Base-by-base conservation (phyloP, 2,113 vertebrate species). In the Ameiurus melas region DNA sequence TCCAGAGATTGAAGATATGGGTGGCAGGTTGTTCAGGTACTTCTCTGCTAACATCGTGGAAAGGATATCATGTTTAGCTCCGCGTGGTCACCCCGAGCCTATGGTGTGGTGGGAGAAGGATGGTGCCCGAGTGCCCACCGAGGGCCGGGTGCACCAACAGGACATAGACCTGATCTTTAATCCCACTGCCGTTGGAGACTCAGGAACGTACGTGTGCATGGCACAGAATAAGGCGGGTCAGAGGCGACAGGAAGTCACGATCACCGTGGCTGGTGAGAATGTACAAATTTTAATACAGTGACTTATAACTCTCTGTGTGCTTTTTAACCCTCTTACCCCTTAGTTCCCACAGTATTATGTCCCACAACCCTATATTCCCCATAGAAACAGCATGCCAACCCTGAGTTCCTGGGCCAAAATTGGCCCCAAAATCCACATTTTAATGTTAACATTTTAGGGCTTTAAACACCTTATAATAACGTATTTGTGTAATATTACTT, bases 261-360 rank as follows among this genome's bases (percentile, higher is more conserved):
- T 99, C 95, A 97, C 96, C 0, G 97, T 99, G 86, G 97, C 98
- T 89, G 98, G 98, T 99, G 94, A 96, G 98, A 92, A 86, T 17
- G 17, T 12, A 79, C 9, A 6, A 36, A 39, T 39, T 58, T 55
- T 10, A 33, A 5, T 16, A 78, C 14, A 4, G 13, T 58, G 3
- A 60, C n/a, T 77, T 77, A 17, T 2, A 16, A 51, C 22, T 51
- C 4, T 16, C 10, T 25, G 8, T 47, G 43, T 47, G 43, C 43
- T 47, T 47, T 43, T 43, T 43, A 36, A 36, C 36, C 36, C 36
- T 36, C 36, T 36, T 36, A 36, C 36, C 36, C 36, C 36, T 36
- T 36, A 36, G 36, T 36, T 36, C 36, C 36, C 36, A 36, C 36
- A 36, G 36, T 36, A 36, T 36, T 36, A 36, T 36, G 36, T 36